These are phyloP conservation scores for Arctopsyche grandis DNA, from an alignment of 1,140 invertebrate genomes.

Conservation along the genomic window DNA sequence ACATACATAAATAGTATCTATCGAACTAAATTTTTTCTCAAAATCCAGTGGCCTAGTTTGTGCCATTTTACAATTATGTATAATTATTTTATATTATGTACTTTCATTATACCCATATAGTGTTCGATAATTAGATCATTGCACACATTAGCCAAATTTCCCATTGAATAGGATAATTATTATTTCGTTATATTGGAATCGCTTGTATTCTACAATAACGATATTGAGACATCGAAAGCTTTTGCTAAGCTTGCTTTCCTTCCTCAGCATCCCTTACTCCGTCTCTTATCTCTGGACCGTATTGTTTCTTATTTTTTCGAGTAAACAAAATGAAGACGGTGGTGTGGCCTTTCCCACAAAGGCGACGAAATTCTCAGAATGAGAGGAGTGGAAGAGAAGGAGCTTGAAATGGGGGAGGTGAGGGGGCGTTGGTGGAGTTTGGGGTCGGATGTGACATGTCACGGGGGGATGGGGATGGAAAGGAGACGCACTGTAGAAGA, in stretches of 20 bases:
- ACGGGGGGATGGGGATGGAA: neutral
- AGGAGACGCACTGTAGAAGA: neutral
- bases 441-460: neutral
- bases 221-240: neutral
- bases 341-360: neutral
- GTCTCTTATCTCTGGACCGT: neutral
- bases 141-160: too few relatives aligned
- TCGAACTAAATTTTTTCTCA: too few relatives aligned
- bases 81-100: too few relatives aligned
- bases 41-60: too few relatives aligned
- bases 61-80: too few relatives aligned
- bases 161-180: too few relatives aligned
- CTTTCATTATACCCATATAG: too few relatives aligned
- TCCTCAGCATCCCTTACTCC: neutral
- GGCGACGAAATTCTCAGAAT: neutral
- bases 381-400: neutral
- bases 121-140: too few relatives aligned
- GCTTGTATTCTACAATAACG: neutral
- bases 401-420: neutral
- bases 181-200: too few relatives aligned
- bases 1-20: too few relatives aligned
- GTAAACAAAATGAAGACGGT: conserved; percentile 2
- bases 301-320: conserved; percentile 8
- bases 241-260: neutral
- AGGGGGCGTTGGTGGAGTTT: neutral